Percentiles rank a stretch among this genome's conserved stretches.
phyloP scores from a whole-genome alignment of 2,888 invertebrate genomes.

The Thera britannica region DNA sequence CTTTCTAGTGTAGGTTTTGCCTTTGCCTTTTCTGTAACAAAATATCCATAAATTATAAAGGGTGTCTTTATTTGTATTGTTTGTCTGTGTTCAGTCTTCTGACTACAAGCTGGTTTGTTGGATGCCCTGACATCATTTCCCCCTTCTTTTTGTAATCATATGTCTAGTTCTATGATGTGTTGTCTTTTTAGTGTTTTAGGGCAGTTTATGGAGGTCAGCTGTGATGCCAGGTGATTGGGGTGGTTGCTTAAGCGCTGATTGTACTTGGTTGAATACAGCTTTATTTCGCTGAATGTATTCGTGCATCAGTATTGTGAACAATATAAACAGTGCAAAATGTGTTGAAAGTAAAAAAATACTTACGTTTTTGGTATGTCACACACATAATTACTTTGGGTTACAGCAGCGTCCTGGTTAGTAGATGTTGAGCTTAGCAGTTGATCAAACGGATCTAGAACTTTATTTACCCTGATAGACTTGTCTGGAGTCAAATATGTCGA shows the following conservation, averaged over 20 bases:
- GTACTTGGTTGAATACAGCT: too few relatives aligned
- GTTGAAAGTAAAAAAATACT: conserved; percentile 27
- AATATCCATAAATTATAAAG: neutral
- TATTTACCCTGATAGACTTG: conserved; percentile 75
- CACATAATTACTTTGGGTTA: conserved; percentile 35
- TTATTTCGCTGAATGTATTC: too few relatives aligned
- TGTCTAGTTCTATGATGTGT: too few relatives aligned
- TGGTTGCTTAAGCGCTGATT: too few relatives aligned
- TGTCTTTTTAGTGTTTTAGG: too few relatives aligned
- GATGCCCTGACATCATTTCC: too few relatives aligned
- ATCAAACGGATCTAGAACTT: conserved; percentile 71
- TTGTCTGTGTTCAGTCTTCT: too few relatives aligned
- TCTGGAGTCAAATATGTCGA: conserved; percentile 72
- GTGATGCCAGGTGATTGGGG: too few relatives aligned
- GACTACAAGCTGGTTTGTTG: too few relatives aligned
- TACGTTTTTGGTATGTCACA: conserved; percentile 51
- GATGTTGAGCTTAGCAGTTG: conserved; percentile 66
- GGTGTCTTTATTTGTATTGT: too few relatives aligned
- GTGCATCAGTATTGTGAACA: neutral
- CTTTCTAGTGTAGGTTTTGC: conserved; percentile 54
- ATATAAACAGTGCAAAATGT: neutral
- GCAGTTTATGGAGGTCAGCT: too few relatives aligned
- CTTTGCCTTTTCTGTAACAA: conserved; percentile 55
- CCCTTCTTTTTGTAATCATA: too few relatives aligned
- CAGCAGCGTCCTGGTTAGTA: conserved; percentile 30